Conservation (phyloP, 2,888 invertebrate species). For the Ditylenchus weischeri region DNA sequence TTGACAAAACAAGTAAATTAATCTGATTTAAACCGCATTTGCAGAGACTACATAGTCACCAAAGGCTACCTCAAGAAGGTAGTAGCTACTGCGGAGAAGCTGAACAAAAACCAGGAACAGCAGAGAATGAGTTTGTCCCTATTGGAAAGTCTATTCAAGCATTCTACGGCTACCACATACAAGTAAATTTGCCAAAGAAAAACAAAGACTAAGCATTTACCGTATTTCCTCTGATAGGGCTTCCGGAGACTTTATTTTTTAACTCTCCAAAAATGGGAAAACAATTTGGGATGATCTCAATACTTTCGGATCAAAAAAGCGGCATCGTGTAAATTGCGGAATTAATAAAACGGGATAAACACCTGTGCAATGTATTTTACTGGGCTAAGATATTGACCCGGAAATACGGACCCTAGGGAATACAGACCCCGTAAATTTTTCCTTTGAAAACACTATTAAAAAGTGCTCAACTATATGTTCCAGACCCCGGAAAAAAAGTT, state of each 20-base stretch:
- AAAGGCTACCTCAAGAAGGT: constrained; percentile 50
- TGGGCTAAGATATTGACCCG: too few species aligned
- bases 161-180: constrained; percentile 46
- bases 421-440: too few species aligned
- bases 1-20: too few species aligned
- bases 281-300: background rate
- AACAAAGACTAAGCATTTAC: background rate
- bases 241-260: background rate
- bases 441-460: too few species aligned
- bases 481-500: too few species aligned
- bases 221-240: too few species aligned
- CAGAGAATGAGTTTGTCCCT: constrained; percentile 54
- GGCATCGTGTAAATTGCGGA: too few species aligned
- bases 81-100: constrained; percentile 47
- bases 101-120: constrained; percentile 55
- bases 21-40: background rate
- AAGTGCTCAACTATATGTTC: too few species aligned
- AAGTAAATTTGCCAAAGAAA: constrained; percentile 29
- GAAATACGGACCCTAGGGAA: too few species aligned
- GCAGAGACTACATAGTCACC: constrained; percentile 49
- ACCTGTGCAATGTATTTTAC: too few species aligned
- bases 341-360: too few species aligned
- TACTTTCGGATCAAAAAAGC: too few species aligned
- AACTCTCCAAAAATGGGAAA: constrained; percentile 8
- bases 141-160: constrained; percentile 56